These are phyloP conservation scores for Salvator merianae DNA, from an alignment of 2,113 vertebrate genomes.

Conservation along the genomic window DNA sequence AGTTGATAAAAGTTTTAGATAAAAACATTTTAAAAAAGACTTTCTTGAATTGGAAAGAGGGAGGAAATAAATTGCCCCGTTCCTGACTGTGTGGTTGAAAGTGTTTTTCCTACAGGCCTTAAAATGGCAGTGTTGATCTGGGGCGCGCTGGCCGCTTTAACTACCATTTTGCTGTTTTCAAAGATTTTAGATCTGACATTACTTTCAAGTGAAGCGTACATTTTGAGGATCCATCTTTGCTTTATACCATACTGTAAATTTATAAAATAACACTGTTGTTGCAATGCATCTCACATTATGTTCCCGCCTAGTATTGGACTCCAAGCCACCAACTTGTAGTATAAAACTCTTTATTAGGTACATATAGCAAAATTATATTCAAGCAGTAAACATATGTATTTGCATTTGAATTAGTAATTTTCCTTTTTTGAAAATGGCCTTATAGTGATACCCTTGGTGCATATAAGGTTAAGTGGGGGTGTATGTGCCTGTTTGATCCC, in stretches of 20 bases:
- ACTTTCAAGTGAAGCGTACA: neutral
- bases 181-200: neutral
- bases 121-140: neutral
- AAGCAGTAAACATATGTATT: neutral
- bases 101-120: neutral
- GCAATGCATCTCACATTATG: neutral
- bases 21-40: too few species aligned
- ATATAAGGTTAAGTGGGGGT: neutral
- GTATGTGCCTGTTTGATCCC: neutral
- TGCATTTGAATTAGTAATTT: neutral
- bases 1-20: too few species aligned
- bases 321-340: neutral
- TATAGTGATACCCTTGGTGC: neutral
- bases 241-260: neutral
- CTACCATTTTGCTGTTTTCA: neutral
- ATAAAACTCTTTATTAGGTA: too few species aligned
- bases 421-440: neutral
- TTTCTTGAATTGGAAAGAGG: neutral
- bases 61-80: neutral
- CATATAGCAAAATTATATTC: neutral
- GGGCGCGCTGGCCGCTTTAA: neutral
- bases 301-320: neutral
- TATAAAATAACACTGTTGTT: neutral
- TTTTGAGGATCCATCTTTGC: neutral
- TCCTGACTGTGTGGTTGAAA: neutral